Evolutionary conservation across 2,888 invertebrate genomes (phyloP).

Genomic region (Acanthosepion lycidas): DNA sequence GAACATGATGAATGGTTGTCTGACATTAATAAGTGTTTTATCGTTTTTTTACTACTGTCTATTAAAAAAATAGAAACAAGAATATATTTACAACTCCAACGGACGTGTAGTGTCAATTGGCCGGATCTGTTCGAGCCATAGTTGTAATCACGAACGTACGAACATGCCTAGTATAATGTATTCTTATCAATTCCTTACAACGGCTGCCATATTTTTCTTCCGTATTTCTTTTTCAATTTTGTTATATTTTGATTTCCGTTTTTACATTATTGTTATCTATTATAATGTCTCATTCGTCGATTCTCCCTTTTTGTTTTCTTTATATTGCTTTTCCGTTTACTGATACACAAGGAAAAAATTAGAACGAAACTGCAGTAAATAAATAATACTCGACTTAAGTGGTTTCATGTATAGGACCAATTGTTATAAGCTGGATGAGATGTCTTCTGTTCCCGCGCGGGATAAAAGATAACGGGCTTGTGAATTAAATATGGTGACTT

Average conservation of each 20-base stretch:
- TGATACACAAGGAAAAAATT: not conserved
- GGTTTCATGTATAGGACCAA: not conserved
- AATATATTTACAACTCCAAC: not conserved
- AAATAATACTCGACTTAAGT: not conserved
- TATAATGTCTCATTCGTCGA: not conserved
- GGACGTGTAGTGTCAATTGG: not conserved
- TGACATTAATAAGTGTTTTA: not conserved
- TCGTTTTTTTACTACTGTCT: not conserved
- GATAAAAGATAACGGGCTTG: not conserved
- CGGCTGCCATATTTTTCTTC: not conserved
- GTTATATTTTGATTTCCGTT: not conserved
- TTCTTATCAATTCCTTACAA: not conserved
- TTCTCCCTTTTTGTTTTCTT: not conserved
- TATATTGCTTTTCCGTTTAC: not conserved
- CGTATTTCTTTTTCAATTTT: not conserved
- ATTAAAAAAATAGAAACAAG: not conserved
- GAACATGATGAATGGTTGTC: slow-evolving; percentile 18
- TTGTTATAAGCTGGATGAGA: not conserved
- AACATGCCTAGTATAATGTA: not conserved
- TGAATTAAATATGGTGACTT: not conserved
- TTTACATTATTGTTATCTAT: not conserved
- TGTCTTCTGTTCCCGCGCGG: not conserved
- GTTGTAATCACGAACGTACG: not conserved
- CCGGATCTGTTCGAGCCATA: not conserved
- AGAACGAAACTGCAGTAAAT: not conserved